Base-by-base conservation (phyloP, 2,888 invertebrate genomes). In the Thera obeliscata region DNA sequence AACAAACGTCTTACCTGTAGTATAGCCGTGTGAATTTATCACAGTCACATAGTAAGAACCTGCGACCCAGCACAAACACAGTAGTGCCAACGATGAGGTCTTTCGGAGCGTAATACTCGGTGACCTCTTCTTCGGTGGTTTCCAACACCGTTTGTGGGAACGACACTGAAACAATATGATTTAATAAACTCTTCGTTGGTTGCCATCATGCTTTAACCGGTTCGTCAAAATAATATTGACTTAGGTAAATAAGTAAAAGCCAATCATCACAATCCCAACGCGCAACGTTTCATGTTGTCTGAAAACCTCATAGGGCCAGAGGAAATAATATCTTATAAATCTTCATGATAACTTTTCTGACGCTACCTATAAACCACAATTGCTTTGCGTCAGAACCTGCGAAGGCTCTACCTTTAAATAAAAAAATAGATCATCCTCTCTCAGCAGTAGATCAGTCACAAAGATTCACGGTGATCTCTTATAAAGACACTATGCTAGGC, bases 11-110 rank as follows among this genome's bases (percentile, higher is more conserved):
- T 78, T 76, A 92, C 90, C 80, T 94, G 84, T 95, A 98, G 87
- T 97, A 98, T 73, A 94, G 95, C 75, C 97, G 95, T 0, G 98
- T 98, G 87, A 97, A 97, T 22, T 91, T 85, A 81, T 98, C 98
- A 82, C 97, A 97, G 84, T 98, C 96, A 75, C 95, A 96, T 3
- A 98, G 87, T 7, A 97, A 90, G 87, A 98, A 96, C 76, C 95
- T 90, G 38, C 96, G 94, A 0, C 96, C 96, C 56, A 96, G 94
- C 46, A 97, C 94, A 79, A 94, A 96, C 54, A 97, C 88, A 0
- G 96, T 96, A 72, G 95, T 94, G 0, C 98, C 98, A 2, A 98
- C 93, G 76, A 95, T 85, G 56, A 98, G 95, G 87, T 98, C 97
- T 81, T 94, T 94, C 0, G 98, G 97, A 49, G 95, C 94, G 85